Base-by-base conservation (phyloP, 2,797 vertebrate genomes). In the Anabas testudineus region DNA sequence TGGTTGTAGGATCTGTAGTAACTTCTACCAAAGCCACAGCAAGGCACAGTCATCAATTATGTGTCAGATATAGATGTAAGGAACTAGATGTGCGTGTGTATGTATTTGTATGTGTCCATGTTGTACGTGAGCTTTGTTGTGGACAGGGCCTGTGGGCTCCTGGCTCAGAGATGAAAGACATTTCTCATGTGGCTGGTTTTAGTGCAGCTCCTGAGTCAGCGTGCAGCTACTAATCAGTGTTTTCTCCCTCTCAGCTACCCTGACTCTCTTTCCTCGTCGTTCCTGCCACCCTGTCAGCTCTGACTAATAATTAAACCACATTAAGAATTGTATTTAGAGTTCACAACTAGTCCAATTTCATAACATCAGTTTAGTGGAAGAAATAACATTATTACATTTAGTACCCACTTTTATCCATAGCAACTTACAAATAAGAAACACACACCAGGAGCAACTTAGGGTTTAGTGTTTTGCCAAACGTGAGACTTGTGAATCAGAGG, bases 151-250 rank as follows among this genome's bases (percentile, higher is more conserved):
- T 80, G 70, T 90, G 84, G 88, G 71, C 82, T 90, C 68, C 73
- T 80, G 81, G 77, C 80, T 90, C 79, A 7, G 43, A 88, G 86
- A 91, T 90, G 86, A 92, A 89, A 91, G 85, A 72, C 65, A 52
- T 82, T 82, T 89, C 76, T 87, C 76, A 82, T 92, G 86, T 89
- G 85, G 83, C 75, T 84, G 34, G 85, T 66, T 90, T 89, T 83
- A 87, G 78, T 74, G 76, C 55, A 80, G 85, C 78, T 84, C 82
- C 84, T 90, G 87, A 91, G 76, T 91, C 87, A 87, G 85, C 85
- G 64, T 36, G 64, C 78, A 85, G 84, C 87, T 78, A 74, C 82
- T 89, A 85, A 90, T 90, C 87, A 87, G 76, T 45, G 81, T 82
- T 76, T 75, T 81, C 80, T 86, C 68, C 51, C 62, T 62, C 80